A percentile compares a stretch with the other conserved stretches of the same genome.
Conservation (phyloP, 1,140 invertebrate species). For the Holotrichia oblita region DNA sequence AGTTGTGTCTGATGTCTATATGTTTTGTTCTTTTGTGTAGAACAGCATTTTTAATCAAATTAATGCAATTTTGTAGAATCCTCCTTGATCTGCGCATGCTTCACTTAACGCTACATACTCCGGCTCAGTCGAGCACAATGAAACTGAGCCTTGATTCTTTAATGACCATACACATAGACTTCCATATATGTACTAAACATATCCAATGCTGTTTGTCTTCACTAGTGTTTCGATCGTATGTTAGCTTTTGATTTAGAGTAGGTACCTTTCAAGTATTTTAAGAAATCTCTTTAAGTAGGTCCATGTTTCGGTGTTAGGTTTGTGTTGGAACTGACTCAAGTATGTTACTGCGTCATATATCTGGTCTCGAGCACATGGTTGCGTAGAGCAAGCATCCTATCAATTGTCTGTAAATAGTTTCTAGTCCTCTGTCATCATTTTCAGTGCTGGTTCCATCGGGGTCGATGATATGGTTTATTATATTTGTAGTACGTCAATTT, state of each 20-base stretch:
- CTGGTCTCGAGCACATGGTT: conserved; percentile 36
- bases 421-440: not conserved
- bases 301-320: conserved; percentile 26
- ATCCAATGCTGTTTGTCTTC: not conserved
- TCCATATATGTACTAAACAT: not conserved
- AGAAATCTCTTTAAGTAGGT: conserved; percentile 3
- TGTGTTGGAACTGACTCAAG: not conserved
- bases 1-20: conserved; percentile 11
- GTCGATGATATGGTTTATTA: conserved; percentile 20
- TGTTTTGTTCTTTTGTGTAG: conserved; percentile 9
- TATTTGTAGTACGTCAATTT: conserved; percentile 1
- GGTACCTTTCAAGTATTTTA: conserved; percentile 21
- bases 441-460: conserved; percentile 17
- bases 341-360: conserved; percentile 8
- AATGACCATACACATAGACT: not conserved
- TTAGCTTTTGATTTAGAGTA: conserved; percentile 1
- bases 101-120: not conserved
- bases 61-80: not conserved
- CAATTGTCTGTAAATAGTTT: conserved; percentile 29
- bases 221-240: not conserved
- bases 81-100: not conserved
- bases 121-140: not conserved
- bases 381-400: conserved; percentile 36
- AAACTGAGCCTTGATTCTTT: not conserved
- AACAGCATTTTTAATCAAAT: conserved; percentile 7